These are phyloP conservation scores for Aphis craccivora DNA, from an alignment of 1,140 invertebrate genomes.

Conservation along the genomic window DNA sequence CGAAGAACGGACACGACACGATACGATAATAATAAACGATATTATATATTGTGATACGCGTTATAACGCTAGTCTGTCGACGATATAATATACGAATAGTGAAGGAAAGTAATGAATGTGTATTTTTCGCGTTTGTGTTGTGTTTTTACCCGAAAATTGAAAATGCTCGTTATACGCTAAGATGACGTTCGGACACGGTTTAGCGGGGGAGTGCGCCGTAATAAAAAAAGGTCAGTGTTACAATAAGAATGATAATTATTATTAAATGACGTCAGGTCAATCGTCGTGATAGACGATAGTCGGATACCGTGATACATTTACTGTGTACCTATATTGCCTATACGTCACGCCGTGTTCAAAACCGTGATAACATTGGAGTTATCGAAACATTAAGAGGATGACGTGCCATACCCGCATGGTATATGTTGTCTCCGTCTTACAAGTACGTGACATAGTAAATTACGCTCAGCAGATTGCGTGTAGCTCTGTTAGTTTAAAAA, in stretches of 20 bases:
- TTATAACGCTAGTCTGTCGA: background rate
- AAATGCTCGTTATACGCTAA: background rate
- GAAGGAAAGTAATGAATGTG: background rate
- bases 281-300: too few species aligned
- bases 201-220: too few species aligned
- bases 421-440: too few species aligned
- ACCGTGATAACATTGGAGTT: background rate
- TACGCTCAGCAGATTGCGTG: too few species aligned
- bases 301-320: background rate
- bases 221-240: too few species aligned
- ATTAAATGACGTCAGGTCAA: background rate
- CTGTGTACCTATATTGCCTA: background rate
- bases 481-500: too few species aligned
- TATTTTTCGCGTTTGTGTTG: background rate
- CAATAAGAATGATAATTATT: background rate
- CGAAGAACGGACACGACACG: background rate
- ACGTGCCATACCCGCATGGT: too few species aligned
- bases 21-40: background rate
- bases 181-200: background rate
- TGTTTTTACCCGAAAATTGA: background rate
- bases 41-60: background rate
- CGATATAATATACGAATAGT: too few species aligned
- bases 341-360: slow-evolving; percentile 4
- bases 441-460: too few species aligned
- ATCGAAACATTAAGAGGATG: too few species aligned